Base-by-base conservation (phyloP, 2,113 vertebrate genomes). In the Solea senegalensis region DNA sequence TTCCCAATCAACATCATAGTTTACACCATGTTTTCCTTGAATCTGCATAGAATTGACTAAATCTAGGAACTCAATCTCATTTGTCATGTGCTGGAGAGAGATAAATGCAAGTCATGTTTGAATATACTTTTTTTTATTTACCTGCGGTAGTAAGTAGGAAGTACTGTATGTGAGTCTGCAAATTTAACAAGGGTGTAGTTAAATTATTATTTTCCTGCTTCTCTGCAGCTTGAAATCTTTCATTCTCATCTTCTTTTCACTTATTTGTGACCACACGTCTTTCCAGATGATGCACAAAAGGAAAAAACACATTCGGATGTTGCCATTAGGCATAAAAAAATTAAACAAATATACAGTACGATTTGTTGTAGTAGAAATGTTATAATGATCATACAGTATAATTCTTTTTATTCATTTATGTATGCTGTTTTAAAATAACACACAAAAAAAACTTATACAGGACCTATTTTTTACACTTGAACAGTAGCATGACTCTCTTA, bases 241-340 rank as follows among this genome's bases (percentile, higher is more conserved):
- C 41, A 55, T 48, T 64, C 41, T 21, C 10, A 52, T 49, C 21
- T 41, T 74, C 7, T 4, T 34, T 34, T 34, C 34, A 34, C 34
- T 4, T 34, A 34, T 55, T 75, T 65, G 62, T 43, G 1, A 46
- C n/a, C 65, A 10, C 45, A 64, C 64, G 14, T 74, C 64, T 88
- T 34, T 34, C 34, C 34, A 76, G 64, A 64, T 60, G 48, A 64
- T 71, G 26, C 8, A 57, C n/a, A 54, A 73, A 65, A 60, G 43
- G 14, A 72, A 21, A 67, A 82, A 81, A 83, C 26, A 59, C 28
- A 50, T 69, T 63, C 51, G 53, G 63, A 68, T 62, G 62, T 48
- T 62, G 69, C 53, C 50, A 77, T 80, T 43, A 57, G 12, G 40
- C 39, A 21, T 21, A 21, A 21, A 21, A 21, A 21, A 21, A 21